Percentiles rank a stretch among this genome's conserved stretches.
These are phyloP conservation scores for Neopipo cinnamomea DNA, from an alignment of 2,113 vertebrate genomes.

Conservation along the genomic window DNA sequence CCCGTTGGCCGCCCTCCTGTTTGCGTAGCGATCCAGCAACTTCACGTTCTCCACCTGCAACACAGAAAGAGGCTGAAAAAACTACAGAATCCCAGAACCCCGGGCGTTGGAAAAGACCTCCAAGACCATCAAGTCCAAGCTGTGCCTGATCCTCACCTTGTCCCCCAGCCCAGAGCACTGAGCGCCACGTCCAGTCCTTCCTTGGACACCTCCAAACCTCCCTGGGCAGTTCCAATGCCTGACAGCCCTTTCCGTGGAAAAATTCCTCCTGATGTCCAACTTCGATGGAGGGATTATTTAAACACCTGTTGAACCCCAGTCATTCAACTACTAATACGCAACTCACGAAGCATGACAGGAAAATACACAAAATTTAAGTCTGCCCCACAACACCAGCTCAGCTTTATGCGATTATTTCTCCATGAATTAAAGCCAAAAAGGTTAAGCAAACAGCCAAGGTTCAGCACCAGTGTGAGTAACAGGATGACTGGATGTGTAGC, in stretches of 20 bases:
- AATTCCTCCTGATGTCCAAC: background rate
- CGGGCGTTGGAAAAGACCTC: background rate
- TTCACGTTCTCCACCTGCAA: slow-evolving; percentile 81
- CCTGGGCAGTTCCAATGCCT: background rate
- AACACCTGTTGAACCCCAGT: background rate
- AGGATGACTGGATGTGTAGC: background rate
- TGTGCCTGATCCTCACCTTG: background rate
- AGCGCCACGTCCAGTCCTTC: fast-evolving
- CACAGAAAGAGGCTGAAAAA: background rate
- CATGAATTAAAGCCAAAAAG: background rate
- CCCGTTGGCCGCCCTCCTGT: slow-evolving; percentile 72
- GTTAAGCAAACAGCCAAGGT: background rate
- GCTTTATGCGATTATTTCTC: background rate
- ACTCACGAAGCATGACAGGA: background rate
- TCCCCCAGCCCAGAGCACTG: background rate
- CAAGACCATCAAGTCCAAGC: fast-evolving
- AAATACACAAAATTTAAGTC: fast-evolving
- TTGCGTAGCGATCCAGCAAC: slow-evolving; percentile 73
- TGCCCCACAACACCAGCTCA: background rate
- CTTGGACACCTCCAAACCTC: fast-evolving
- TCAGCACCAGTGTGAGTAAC: background rate
- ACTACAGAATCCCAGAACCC: fast-evolving
- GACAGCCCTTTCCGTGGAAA: background rate
- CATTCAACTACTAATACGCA: background rate
- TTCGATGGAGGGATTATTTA: background rate